phyloP scores from a whole-genome alignment of 2,888 invertebrate genomes.

The Lissocephala sabroskyi region DNA sequence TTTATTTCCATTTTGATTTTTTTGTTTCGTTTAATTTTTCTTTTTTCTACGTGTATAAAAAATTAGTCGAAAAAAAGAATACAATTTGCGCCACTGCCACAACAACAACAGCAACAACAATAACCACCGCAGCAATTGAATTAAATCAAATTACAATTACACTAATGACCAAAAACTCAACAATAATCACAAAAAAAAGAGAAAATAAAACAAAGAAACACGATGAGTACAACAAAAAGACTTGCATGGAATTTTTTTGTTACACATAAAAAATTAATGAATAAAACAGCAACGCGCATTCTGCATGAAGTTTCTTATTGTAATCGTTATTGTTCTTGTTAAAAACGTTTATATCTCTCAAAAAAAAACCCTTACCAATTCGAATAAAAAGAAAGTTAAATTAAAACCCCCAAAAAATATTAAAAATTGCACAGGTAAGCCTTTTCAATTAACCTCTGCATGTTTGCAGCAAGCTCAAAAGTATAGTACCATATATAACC shows the following conservation, averaged over 20 bases:
- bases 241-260: not conserved
- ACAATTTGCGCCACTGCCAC: constrained; percentile 1
- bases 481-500: too few species aligned
- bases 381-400: too few species aligned
- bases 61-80: too few species aligned
- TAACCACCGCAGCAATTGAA: not conserved
- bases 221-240: not conserved
- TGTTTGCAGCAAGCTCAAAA: too few species aligned
- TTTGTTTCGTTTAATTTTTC: too few species aligned
- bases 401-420: not conserved
- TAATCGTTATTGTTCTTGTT: constrained; percentile 14
- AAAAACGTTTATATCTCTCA: not conserved
- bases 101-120: constrained; percentile 3
- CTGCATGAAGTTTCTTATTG: constrained; percentile 40
- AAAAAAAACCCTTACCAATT: too few species aligned
- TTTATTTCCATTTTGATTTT: too few species aligned
- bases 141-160: too few species aligned
- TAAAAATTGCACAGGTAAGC: constrained; percentile 38
- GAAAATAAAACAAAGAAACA: not conserved
- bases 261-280: too few species aligned
- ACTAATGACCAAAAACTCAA: too few species aligned
- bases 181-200: not conserved
- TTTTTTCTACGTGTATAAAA: too few species aligned
- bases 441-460: too few species aligned
- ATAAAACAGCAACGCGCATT: constrained; percentile 55